Conservation (phyloP, 1,140 invertebrate genomes). For the Cyphomyrmex costatus region DNA sequence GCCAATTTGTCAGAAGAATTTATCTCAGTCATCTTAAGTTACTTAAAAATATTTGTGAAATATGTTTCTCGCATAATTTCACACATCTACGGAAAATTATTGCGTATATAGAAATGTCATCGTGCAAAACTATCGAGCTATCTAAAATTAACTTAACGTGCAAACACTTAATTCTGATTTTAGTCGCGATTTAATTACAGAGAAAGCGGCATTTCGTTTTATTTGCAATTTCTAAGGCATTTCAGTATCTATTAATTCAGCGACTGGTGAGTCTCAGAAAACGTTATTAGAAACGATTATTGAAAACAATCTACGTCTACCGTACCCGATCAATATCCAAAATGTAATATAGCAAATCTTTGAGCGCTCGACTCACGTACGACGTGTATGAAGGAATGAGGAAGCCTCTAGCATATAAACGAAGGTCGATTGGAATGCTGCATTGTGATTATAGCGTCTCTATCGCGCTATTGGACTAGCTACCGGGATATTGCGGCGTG, state of each 20-base stretch:
- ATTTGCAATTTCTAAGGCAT: not conserved
- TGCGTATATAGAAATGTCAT: not conserved
- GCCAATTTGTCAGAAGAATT: not conserved
- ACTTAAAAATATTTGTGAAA: not conserved
- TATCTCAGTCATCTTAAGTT: not conserved
- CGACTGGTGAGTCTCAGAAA: not conserved
- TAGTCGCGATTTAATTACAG: not conserved
- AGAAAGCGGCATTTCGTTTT: constrained; percentile 3
- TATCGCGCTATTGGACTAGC: constrained; percentile 23
- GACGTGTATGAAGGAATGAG: constrained; percentile 23
- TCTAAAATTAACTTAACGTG: not conserved
- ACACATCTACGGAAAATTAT: not conserved
- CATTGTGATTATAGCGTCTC: constrained; percentile 44
- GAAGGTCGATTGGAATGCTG: constrained; percentile 49
- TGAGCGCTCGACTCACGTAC: constrained; percentile 41
- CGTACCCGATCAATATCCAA: constrained; percentile 1
- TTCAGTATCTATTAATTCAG: constrained; percentile 3
- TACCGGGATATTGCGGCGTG: not conserved
- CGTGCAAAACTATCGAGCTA: not conserved
- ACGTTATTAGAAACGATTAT: constrained; percentile 9
- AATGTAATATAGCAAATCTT: constrained; percentile 29
- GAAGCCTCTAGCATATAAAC: constrained; percentile 30
- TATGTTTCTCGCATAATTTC: not conserved
- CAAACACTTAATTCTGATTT: not conserved
- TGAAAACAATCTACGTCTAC: not conserved